Base-by-base conservation (phyloP, 37 sponge, comb jelly and placozoan species). In the Ianthella basta region DNA sequence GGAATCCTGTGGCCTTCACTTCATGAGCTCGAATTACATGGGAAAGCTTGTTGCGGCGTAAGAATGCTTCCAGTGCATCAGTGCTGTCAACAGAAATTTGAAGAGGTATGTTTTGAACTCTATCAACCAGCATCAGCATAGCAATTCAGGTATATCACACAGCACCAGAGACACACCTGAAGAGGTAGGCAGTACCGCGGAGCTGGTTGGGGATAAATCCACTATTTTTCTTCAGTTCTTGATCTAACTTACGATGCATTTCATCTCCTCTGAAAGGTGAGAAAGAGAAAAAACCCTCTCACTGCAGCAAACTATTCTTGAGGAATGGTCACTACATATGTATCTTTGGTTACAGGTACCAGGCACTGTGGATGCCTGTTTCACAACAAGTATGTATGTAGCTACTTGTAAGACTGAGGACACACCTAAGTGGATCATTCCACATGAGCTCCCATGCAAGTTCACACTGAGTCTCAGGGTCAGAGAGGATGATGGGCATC, bases 391-490 rank as follows among this genome's bases (percentile, higher is more conserved):
- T 44, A 44, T 44, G 50, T 44, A 44, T 44, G 50, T 64, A 64
- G 30, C 8, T 64, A 64, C 25, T 12, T 10, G 5, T 8, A 25
- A 32, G 25, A 64, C 6, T 64, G 30, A 4, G 5, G 5, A 30
- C 82, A 70, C 75, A 92, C 98, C 98, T 90, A 55, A 93, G 81
- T 59, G 98, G 98, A 72, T 97, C 98, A 68, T 91, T 95, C 98
- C 98, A 97, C 91, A 97, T 90, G 55, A 97, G 81, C 34, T 97
- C 98, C 98, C 98, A 97, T 18, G 93, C 98, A 72, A 97, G 86
- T 21, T 65, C 83, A 72, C 91, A 88, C 80, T 90, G 78, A 12
- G 83, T 87, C 79, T 92, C 89, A 13, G 98, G 98, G 70, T 94
- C 84, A 0, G 87, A 70, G 27, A 97, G 90, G 56, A 41, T 41